phyloP scores from a whole-genome alignment of 2,113 vertebrate species.

The Protomyctophum bolini region DNA sequence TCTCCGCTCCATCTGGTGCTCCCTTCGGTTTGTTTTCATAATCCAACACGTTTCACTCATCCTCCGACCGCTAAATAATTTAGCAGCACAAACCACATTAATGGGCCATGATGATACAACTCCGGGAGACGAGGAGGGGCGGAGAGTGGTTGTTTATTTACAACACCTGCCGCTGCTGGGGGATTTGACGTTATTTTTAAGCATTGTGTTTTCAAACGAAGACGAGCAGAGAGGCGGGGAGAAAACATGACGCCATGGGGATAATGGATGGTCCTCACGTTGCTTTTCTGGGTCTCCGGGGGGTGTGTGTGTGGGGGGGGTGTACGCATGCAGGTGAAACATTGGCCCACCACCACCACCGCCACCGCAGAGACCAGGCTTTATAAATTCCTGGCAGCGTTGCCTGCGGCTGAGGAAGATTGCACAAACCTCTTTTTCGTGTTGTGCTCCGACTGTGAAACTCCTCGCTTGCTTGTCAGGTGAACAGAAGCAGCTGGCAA shows the following conservation, averaged over 20 bases:
- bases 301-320: not conserved
- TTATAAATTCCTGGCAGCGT: no score
- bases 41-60: slow-evolving; percentile 73
- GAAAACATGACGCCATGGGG: not conserved
- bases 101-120: slow-evolving; percentile 59
- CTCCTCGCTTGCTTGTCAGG: no score
- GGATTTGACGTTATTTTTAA: slow-evolving; percentile 17
- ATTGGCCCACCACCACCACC: no score
- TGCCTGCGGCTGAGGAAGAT: no score
- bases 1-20: slow-evolving; percentile 42
- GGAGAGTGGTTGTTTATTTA: slow-evolving; percentile 71
- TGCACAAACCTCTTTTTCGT: no score
- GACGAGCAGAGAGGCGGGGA: slow-evolving; percentile 24
- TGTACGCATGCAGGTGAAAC: no score
- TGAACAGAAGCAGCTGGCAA: no score
- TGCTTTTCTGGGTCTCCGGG: no score
- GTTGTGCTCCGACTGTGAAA: no score
- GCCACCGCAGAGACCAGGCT: no score
- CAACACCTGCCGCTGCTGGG: slow-evolving; percentile 29
- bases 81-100: slow-evolving; percentile 71
- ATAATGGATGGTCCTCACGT: not conserved
- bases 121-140: slow-evolving; percentile 32
- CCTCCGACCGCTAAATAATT: slow-evolving; percentile 70
- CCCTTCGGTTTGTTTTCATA: slow-evolving; percentile 62
- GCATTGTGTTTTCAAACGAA: slow-evolving; percentile 55